Conservation (phyloP, 2,888 invertebrate species). For the Lepidochrysops patricia region DNA sequence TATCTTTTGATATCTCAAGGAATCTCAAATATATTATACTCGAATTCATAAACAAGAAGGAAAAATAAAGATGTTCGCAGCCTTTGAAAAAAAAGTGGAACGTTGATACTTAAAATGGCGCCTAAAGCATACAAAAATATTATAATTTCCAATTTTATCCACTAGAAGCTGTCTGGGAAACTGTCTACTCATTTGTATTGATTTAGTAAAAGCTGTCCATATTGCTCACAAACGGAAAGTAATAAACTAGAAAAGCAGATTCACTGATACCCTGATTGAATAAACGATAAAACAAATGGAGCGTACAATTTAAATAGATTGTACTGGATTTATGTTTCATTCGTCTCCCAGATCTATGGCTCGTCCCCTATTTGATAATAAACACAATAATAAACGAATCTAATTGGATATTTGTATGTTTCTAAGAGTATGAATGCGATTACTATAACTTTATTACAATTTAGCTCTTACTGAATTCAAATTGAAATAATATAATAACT, state of each 20-base stretch:
- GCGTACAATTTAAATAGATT: constrained; percentile 68
- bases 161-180: neutral
- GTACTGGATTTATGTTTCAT: constrained; percentile 67
- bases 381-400: neutral
- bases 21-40: too few relatives aligned
- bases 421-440: neutral
- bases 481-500: too few relatives aligned
- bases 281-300: constrained; percentile 66
- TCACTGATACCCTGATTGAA: constrained; percentile 55
- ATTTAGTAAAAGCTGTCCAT: neutral
- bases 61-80: too few relatives aligned
- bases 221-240: neutral
- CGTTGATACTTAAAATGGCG: too few relatives aligned
- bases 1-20: too few relatives aligned
- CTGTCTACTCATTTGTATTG: neutral
- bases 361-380: neutral
- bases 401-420: neutral
- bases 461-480: too few relatives aligned
- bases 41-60: too few relatives aligned
- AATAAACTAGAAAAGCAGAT: constrained; percentile 34
- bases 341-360: constrained; percentile 20
- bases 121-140: too few relatives aligned
- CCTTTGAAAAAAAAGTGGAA: too few relatives aligned
- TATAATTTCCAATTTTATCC: too few relatives aligned
- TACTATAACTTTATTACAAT: too few relatives aligned